Conservation (phyloP, 2,888 invertebrate species). For the Nesidiocoris tenuis region DNA sequence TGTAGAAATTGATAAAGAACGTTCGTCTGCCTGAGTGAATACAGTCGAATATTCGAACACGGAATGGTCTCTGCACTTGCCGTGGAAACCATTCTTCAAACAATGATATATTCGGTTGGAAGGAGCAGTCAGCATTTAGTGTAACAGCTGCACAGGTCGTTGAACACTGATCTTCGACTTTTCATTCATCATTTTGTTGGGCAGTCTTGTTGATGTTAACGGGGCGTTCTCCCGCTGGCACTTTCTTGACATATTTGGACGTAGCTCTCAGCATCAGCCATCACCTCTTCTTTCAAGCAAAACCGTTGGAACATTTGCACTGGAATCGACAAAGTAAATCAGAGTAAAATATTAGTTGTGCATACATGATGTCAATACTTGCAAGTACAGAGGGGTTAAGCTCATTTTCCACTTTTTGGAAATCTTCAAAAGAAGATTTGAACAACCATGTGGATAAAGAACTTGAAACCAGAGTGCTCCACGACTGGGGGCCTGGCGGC, state of each 20-base stretch:
- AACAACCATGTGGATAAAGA: no score
- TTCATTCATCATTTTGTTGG: slow-evolving; percentile 51
- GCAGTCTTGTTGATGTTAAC: slow-evolving; percentile 57
- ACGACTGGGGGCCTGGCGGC: no score
- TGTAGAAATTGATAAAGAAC: not conserved
- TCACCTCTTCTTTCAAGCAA: slow-evolving; percentile 58
- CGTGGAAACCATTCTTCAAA: not conserved
- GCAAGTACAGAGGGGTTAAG: no score
- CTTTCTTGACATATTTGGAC: slow-evolving; percentile 57
- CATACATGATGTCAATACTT: no score
- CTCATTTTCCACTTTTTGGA: no score
- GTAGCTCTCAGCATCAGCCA: slow-evolving; percentile 55
- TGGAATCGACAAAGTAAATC: slow-evolving; percentile 6
- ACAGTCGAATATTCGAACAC: no score
- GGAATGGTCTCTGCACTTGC: not conserved
- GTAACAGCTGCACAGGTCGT: not conserved
- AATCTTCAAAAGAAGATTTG: no score
- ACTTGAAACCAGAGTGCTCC: no score
- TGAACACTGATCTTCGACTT: not conserved
- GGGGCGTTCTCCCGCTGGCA: slow-evolving; percentile 53
- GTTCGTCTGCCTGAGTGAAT: no score
- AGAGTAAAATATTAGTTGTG: not conserved
- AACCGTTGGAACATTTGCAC: slow-evolving; percentile 52
- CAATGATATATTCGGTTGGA: not conserved
- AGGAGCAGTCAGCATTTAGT: not conserved